Evolutionary conservation across 2,113 vertebrate species (phyloP).

Genomic region (Cichladusa arquata): DNA sequence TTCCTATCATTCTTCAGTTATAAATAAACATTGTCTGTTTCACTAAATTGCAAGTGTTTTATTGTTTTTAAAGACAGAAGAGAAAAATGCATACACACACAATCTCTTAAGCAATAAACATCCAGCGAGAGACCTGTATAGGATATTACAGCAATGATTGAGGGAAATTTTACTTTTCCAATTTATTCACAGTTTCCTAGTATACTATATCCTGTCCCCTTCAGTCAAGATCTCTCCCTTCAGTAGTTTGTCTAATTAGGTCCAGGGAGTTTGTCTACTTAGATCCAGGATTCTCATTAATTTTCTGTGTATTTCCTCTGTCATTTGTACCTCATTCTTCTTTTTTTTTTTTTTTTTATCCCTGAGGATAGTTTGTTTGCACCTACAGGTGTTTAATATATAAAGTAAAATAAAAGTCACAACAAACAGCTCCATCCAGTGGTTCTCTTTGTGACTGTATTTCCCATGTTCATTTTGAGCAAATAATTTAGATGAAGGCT

Average conservation of each 20-base stretch:
- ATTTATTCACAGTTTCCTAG: neutral
- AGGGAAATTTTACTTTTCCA: neutral
- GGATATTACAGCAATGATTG: neutral
- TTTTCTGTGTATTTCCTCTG: neutral
- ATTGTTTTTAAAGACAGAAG: neutral
- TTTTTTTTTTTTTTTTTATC: no score
- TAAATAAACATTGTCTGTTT: neutral
- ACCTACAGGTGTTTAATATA: neutral
- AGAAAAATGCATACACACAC: neutral
- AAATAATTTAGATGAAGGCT: neutral
- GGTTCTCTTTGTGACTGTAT: neutral
- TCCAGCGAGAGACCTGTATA: neutral
- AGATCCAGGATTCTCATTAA: neutral
- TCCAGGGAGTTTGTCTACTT: neutral
- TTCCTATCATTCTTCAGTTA: neutral
- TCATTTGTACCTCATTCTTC: neutral
- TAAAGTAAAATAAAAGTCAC: neutral
- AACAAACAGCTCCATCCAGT: constrained; percentile 53
- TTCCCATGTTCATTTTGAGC: neutral
- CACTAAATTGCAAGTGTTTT: neutral
- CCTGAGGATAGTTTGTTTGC: neutral
- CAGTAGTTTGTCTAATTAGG: neutral
- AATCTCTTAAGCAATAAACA: neutral
- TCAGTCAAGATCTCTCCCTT: neutral
- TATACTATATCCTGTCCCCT: neutral